phyloP scores from a whole-genome alignment of 2,797 vertebrate species.

The Zonotrichia albicollis region DNA sequence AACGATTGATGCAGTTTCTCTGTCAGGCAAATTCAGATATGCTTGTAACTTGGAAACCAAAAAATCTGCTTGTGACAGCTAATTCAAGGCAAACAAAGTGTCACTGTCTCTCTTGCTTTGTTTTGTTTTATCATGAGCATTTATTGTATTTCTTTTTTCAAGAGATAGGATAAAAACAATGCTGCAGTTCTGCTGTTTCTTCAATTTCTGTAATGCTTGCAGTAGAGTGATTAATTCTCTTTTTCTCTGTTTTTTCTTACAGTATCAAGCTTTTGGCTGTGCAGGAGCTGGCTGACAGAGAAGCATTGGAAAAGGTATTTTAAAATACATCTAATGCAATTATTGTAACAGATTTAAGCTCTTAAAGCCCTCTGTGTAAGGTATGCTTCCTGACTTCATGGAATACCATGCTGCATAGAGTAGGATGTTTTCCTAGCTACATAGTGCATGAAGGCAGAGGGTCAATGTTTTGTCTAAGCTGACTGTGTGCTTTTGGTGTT shows the following conservation, averaged over 20 bases:
- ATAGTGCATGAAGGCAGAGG: neutral
- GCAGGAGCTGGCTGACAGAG: conserved; percentile 89
- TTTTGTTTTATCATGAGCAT: neutral
- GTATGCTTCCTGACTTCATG: neutral
- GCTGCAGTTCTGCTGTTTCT: neutral
- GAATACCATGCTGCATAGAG: neutral
- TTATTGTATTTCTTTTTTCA: neutral
- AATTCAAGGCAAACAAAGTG: neutral
- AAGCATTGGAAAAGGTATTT: conserved; percentile 91
- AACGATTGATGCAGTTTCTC: neutral
- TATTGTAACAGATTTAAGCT: neutral
- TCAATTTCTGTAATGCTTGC: neutral
- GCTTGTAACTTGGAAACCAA: neutral
- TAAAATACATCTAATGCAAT: neutral
- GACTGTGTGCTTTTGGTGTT: neutral
- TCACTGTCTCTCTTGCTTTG: neutral
- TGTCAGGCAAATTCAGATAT: neutral
- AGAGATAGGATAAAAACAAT: neutral
- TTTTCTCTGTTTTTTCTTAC: conserved; percentile 35
- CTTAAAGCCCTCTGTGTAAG: neutral
- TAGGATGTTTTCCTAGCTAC: neutral
- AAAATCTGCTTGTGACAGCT: neutral
- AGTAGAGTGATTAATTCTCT: neutral
- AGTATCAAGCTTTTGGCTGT: conserved; percentile 96
- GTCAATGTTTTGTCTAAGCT: neutral